phyloP scores from a whole-genome alignment of 2,888 invertebrate genomes.

The Eustalomyia histrio region DNA sequence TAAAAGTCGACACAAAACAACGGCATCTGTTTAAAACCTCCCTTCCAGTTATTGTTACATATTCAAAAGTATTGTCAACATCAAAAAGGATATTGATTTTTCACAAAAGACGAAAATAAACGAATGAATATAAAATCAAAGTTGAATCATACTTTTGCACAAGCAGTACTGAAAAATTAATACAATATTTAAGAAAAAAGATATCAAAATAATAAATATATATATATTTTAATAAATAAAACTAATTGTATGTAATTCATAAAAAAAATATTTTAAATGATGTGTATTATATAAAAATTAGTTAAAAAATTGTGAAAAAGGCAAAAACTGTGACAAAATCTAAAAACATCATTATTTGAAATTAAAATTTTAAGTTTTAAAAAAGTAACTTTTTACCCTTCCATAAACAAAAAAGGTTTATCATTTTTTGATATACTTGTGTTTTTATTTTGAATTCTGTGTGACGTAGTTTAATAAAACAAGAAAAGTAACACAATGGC shows the following conservation, averaged over 20 bases:
- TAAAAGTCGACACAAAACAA: constrained; percentile 39
- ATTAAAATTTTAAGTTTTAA: neutral
- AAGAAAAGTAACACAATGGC: constrained; percentile 82
- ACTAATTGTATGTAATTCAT: neutral
- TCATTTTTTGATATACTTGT: neutral
- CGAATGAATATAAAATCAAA: constrained; percentile 49
- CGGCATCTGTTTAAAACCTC: constrained; percentile 60
- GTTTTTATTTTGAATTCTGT: constrained; percentile 11
- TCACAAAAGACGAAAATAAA: constrained; percentile 56
- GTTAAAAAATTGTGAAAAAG: neutral
- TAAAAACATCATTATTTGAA: neutral
- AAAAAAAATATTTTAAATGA: no score
- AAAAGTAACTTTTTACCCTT: neutral
- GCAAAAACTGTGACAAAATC: neutral
- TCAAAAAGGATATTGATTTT: constrained; percentile 63
- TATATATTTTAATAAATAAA: neutral
- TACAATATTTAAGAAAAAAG: constrained; percentile 4
- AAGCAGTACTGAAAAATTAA: constrained; percentile 30
- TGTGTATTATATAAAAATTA: neutral
- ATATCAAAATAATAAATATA: neutral
- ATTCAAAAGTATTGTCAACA: constrained; percentile 29
- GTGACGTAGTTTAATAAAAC: constrained; percentile 19
- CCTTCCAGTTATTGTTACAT: constrained; percentile 33
- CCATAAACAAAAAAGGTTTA: constrained; percentile 13
- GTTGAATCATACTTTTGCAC: constrained; percentile 62